Evolutionary conservation across 2,888 invertebrate genomes (phyloP).

Genomic region (Tupiocoris notatus): DNA sequence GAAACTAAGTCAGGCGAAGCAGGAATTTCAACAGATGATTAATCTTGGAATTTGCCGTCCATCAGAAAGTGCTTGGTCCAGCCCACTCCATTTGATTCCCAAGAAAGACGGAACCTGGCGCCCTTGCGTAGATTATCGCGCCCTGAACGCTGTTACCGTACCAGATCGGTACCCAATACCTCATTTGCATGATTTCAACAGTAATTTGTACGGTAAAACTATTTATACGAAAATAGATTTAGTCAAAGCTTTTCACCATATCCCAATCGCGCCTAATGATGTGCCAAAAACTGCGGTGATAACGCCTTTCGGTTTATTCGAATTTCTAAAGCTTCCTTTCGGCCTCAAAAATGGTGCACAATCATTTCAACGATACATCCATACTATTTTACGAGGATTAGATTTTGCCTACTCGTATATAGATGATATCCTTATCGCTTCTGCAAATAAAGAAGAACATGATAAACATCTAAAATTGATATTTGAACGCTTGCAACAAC

Average conservation of each 20-base stretch:
- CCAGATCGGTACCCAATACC: constrained; percentile 50
- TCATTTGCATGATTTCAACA: constrained; percentile 49
- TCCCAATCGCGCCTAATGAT: constrained; percentile 49
- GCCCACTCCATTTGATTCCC: constrained; percentile 49
- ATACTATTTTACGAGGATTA: constrained; percentile 45
- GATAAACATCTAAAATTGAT: constrained; percentile 45
- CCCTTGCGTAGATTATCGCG: constrained; percentile 51
- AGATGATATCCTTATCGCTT: constrained; percentile 52
- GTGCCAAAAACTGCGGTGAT: constrained; percentile 51
- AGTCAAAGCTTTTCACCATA: constrained; percentile 49
- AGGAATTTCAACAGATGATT: constrained; percentile 48
- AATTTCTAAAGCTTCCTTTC: constrained; percentile 48
- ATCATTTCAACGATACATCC: constrained; percentile 51
- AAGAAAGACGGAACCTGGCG: constrained; percentile 49
- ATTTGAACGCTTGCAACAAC: constrained; percentile 43
- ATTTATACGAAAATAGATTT: constrained; percentile 46
- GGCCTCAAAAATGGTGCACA: constrained; percentile 49
- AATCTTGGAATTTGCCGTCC: constrained; percentile 47
- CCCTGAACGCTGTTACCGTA: constrained; percentile 49
- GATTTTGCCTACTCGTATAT: constrained; percentile 50
- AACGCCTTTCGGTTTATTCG: constrained; percentile 49
- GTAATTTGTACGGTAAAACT: constrained; percentile 37
- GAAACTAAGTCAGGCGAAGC: constrained; percentile 45
- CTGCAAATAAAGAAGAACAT: constrained; percentile 45
- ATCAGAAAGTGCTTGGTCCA: constrained; percentile 50